Base-by-base conservation (phyloP, 2,113 vertebrate genomes). In the Gallinago undulata region DNA sequence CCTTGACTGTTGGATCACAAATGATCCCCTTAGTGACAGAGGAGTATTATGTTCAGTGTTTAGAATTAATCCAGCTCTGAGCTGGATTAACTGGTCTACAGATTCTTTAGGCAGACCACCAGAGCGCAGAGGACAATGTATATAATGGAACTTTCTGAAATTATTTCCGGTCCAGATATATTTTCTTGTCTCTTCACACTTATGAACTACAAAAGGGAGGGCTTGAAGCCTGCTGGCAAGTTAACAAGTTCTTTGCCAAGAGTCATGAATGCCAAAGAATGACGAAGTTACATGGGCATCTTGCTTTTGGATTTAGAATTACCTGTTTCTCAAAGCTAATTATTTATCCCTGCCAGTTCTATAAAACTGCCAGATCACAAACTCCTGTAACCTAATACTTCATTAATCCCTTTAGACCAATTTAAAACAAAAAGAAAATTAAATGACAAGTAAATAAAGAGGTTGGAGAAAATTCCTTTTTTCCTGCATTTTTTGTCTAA, bases 71-170 rank as follows among this genome's bases (percentile, higher is more conserved):
- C 55, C 60, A 81, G 5, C 60, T 88, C 68, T 81, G 51, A 89
- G 63, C 21, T 90, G 73, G 79, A 93, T 96, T 92, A 89, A 74
- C 64, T 63, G 57, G 24, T 83, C 24, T 47, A 69, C 78, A 87
- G 64, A 90, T 78, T 84, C 48, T 87, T 87, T 84, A 56, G 64
- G 33, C 56, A 90, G 90, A 75, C 48, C 69, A 92, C 90, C 68
- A 78, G 47, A 89, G 51, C 1, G 1, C 39, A 78, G 79, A 87
- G 18, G 69, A 96, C 76, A 94, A 90, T 78, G 39, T 30, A 43
- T 64, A 94, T 72, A 92, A 92, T 84, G 51, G 68, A 90, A 92
- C n/a, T 45, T 93, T 84, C 78, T 72, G 39, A 92, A 90, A 95
- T 92, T 89, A 90, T 96, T 93, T 95, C 93, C 7, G 0, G 76